Conservation (phyloP, 2,888 invertebrate genomes). For the Toxonevra muliebris region DNA sequence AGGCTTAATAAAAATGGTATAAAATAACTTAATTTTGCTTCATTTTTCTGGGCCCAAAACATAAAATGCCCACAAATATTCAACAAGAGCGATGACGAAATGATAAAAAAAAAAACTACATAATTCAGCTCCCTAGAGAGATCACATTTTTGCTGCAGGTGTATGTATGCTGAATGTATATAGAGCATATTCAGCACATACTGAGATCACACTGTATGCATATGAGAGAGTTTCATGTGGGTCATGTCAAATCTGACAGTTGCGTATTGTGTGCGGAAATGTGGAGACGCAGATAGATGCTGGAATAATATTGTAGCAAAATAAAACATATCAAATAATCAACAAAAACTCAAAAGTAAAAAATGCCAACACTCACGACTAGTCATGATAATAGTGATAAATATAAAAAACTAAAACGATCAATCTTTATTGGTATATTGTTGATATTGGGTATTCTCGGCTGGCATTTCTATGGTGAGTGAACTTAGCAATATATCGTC, state of each 20-base stretch:
- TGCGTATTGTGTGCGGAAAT: background rate
- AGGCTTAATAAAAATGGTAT: too few relatives aligned
- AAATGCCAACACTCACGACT: background rate
- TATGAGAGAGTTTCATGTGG: background rate
- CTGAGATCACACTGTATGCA: background rate
- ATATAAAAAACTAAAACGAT: conserved; percentile 45
- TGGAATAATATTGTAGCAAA: too few relatives aligned
- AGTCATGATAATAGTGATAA: background rate
- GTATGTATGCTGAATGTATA: too few relatives aligned
- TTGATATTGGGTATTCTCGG: conserved; percentile 49
- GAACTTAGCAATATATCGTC: background rate
- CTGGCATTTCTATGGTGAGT: conserved; percentile 57
- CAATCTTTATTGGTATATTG: conserved; percentile 48
- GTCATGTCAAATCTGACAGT: conserved; percentile 2
- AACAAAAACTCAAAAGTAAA: background rate
- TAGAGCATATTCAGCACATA: too few relatives aligned
- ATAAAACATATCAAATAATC: background rate
- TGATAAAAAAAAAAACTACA: too few relatives aligned
- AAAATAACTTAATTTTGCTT: too few relatives aligned
- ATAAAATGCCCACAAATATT: too few relatives aligned
- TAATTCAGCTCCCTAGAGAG: too few relatives aligned
- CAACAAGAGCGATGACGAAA: too few relatives aligned
- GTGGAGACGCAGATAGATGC: too few relatives aligned
- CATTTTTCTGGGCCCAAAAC: too few relatives aligned
- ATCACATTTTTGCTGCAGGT: too few relatives aligned